phyloP scores from a whole-genome alignment of 2,888 invertebrate genomes.

The Idaea biselata region DNA sequence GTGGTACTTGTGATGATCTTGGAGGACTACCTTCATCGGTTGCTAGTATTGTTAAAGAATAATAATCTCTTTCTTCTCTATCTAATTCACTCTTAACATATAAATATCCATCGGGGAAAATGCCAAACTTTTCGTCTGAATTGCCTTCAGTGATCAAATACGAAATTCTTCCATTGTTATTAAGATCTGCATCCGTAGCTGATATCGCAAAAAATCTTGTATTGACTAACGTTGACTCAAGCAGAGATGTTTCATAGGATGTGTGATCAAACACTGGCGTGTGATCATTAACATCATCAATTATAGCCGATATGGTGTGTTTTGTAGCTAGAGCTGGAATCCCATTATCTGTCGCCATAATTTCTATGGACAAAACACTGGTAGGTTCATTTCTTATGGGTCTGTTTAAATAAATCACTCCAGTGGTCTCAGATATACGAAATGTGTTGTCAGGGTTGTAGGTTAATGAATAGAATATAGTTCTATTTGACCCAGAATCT shows the following conservation, averaged over 20 bases:
- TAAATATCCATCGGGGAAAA: constrained; percentile 96
- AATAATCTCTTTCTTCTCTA: constrained; percentile 94
- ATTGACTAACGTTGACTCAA: constrained; percentile 95
- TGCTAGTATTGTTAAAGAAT: constrained; percentile 92
- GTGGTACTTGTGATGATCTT: constrained; percentile 91
- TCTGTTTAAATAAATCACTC: constrained; percentile 92
- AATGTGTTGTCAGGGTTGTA: constrained; percentile 91
- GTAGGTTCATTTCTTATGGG: constrained; percentile 89
- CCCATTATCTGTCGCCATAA: constrained; percentile 93
- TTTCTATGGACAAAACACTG: constrained; percentile 85
- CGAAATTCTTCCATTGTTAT: constrained; percentile 87
- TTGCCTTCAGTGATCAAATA: constrained; percentile 94
- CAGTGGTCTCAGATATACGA: constrained; percentile 91
- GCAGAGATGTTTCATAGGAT: constrained; percentile 94
- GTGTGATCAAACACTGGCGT: constrained; percentile 96
- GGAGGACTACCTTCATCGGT: constrained; percentile 89
- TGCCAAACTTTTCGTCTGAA: constrained; percentile 91
- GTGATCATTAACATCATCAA: constrained; percentile 96
- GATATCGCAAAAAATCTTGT: constrained; percentile 93
- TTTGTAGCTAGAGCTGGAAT: constrained; percentile 87
- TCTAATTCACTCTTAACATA: constrained; percentile 93
- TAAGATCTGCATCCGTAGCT: constrained; percentile 94
- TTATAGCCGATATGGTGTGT: constrained; percentile 85
- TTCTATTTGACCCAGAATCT: constrained; percentile 94
- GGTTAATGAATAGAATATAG: constrained; percentile 89